phyloP scores from a whole-genome alignment of 2,113 vertebrate species.

The Brachirus orientalis region DNA sequence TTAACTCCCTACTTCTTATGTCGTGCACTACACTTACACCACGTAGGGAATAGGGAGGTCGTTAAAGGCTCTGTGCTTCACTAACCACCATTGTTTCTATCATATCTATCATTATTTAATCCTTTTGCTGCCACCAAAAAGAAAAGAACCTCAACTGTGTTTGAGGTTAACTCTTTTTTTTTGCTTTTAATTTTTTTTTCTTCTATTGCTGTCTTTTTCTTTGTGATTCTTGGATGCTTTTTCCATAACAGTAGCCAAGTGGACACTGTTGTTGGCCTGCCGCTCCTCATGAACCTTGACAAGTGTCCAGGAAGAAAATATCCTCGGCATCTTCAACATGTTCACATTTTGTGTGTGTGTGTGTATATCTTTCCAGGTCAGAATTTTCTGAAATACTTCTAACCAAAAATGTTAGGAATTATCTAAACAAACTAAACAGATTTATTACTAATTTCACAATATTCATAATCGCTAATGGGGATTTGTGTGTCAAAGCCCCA shows the following conservation, averaged over 20 bases:
- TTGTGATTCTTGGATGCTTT: conserved; percentile 51
- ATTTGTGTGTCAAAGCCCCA: conserved; percentile 58
- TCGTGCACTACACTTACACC: conserved; percentile 62
- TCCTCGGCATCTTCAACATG: conserved; percentile 42
- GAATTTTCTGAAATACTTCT: conserved; percentile 91
- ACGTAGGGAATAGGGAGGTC: conserved; percentile 48
- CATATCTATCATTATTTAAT: conserved; percentile 78
- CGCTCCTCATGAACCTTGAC: conserved; percentile 48
- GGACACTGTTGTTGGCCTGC: conserved; percentile 57
- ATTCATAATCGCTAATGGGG: conserved; percentile 79
- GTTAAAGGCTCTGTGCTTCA: conserved; percentile 48
- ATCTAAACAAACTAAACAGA: conserved; percentile 61
- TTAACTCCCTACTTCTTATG: conserved; percentile 34
- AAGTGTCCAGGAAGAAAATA: conserved; percentile 47
- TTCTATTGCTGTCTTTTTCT: no score
- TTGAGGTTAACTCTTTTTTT: conserved; percentile 49
- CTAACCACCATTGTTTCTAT: conserved; percentile 56
- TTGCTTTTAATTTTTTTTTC: conserved; percentile 32
- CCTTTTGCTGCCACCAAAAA: conserved; percentile 85
- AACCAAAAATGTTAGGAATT: conserved; percentile 90
- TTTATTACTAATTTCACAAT: conserved; percentile 81
- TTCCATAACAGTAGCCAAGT: conserved; percentile 52
- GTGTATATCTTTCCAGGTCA: conserved; percentile 79
- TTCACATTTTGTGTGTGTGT: conserved; percentile 43
- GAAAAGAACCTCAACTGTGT: conserved; percentile 68